Evolutionary conservation across 2,797 vertebrate species (phyloP).

Genomic region (Premnoplex brunnescens): DNA sequence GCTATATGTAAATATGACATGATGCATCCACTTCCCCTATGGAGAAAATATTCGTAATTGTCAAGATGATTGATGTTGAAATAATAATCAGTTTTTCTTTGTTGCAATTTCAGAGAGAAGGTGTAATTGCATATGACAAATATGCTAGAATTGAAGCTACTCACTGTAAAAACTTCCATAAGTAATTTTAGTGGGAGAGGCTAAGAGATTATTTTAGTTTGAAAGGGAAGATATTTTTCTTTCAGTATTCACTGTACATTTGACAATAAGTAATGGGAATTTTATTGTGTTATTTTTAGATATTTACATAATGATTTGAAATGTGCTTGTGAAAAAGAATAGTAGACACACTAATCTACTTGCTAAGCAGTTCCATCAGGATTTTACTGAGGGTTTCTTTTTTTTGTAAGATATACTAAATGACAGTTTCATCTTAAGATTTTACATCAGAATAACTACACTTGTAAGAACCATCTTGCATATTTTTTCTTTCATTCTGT

Average conservation of each 20-base stretch:
- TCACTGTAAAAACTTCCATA: background rate
- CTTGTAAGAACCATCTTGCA: background rate
- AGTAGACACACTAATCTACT: background rate
- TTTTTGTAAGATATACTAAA: background rate
- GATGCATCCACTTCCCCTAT: background rate
- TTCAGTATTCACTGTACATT: background rate
- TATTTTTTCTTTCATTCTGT: background rate
- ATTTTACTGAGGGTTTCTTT: background rate
- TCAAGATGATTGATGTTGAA: background rate
- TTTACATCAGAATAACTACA: background rate
- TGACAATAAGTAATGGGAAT: background rate
- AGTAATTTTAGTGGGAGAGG: background rate
- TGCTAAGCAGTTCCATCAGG: background rate
- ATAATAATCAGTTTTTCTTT: background rate
- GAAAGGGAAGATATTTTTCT: background rate
- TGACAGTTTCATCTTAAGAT: background rate
- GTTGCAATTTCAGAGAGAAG: background rate
- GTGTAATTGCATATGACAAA: background rate
- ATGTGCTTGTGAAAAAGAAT: background rate
- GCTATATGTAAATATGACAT: background rate
- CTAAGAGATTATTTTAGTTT: background rate
- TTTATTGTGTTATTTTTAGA: background rate
- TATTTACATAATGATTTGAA: background rate
- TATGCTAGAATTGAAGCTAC: background rate
- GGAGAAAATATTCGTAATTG: constrained; percentile 7